phyloP scores from a whole-genome alignment of 2,113 vertebrate species.

The Carassius auratus region DNA sequence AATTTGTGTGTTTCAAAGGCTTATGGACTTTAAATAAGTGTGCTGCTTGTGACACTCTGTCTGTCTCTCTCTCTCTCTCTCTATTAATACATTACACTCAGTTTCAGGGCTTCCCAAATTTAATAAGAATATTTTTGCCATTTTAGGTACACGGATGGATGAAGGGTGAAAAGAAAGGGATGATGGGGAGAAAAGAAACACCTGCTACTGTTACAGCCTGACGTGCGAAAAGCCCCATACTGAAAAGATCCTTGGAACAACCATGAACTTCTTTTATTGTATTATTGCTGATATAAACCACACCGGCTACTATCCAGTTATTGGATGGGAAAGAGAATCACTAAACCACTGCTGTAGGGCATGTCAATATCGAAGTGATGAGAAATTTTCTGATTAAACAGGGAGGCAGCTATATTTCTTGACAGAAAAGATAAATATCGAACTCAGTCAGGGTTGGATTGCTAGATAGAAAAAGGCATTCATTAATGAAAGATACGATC shows the following conservation, averaged over 20 bases:
- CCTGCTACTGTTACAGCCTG: not conserved
- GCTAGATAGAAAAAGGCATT: not conserved
- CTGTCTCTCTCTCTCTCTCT: too few relatives aligned
- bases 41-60: not conserved
- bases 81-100: not conserved
- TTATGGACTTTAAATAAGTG: not conserved
- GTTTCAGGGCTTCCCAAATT: not conserved
- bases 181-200: not conserved
- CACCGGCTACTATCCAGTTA: constrained; percentile 6
- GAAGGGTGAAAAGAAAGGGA: not conserved
- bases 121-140: not conserved
- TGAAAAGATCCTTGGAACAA: not conserved
- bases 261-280: not conserved
- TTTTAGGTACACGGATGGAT: not conserved
- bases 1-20: constrained; percentile 20
- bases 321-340: not conserved
- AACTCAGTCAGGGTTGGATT: not conserved
- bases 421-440: constrained; percentile 1
- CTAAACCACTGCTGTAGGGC: not conserved
- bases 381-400: constrained; percentile 27
- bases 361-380: not conserved
- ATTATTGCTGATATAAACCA: not conserved
- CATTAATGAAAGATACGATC: not conserved
- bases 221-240: not conserved
- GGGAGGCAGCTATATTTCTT: not conserved